Evolutionary conservation across 2,113 vertebrate genomes (phyloP), one percentile per base, ranked within the genome.

Genomic region (Marcusenius ussheri): DNA sequence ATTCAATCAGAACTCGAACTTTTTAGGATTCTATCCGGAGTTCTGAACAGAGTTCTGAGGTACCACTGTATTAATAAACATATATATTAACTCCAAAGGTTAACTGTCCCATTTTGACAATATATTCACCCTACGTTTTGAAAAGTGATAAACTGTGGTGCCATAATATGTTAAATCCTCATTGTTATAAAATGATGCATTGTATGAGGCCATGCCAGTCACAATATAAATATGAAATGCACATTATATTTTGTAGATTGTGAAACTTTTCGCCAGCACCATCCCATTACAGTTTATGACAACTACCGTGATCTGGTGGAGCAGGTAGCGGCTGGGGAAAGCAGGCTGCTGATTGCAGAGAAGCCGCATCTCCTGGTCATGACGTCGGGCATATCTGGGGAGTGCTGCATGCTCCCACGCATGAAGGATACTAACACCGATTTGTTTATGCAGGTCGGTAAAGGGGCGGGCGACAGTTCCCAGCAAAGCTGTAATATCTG

Each of bases 381-480:
- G 93, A 96, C 96, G 3, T 95, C 96, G 0, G 95, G 95, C 83
- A 95, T 95, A 0, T 96, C 95, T 0, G 96, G 95, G 58, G n/a
- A 91, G 90, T 94, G 94, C 51, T 45, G 94, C 77, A 93, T 96
- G 95, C 94, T 96, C 87, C 92, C 95, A 91, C 96, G 94, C 94
- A 94, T 94, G 90, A 91, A 92, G 90, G 94, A 94, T 91, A 96
- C 95, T 90, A 92, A 92, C 56, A 31, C 85, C 0, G 96, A 97
- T 27, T 95, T 96, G 84, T 95, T 96, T 58, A 90, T 96, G 89
- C 97, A 97, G 96, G 97, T 98, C 92, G 92, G 89, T 89, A 62
- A 35, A 24, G 19, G 80, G 19, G n/a, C 42, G 8, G 13, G 56
- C 24, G 56, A n/a, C 7, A 24, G 24, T 62, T 31, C 39, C 19